Conservation (phyloP, 23 tunicate species). For the Corella eumyota region DNA sequence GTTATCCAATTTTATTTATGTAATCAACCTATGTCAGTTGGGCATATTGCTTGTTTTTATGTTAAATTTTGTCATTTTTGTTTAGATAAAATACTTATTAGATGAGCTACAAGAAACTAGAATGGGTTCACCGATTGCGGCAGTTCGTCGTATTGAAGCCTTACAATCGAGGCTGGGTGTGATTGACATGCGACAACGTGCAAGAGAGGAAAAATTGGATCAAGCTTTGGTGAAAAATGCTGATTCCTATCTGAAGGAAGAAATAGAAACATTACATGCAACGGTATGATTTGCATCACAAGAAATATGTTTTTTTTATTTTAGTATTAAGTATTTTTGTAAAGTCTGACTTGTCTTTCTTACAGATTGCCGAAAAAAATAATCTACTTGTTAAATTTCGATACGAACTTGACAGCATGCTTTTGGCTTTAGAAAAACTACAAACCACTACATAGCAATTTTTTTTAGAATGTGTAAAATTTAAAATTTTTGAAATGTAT, state of each 20-base stretch:
- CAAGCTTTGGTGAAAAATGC: conserved; percentile 4
- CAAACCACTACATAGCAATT: too few relatives aligned
- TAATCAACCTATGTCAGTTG: too few relatives aligned
- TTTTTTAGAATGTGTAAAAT: too few relatives aligned
- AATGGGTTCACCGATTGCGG: conserved; percentile 15
- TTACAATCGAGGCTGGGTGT: conserved; percentile 19
- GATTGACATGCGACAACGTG: conserved; percentile 19
- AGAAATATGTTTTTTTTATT: too few relatives aligned
- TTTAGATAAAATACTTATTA: conserved; percentile 19
- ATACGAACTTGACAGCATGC: conserved; percentile 47
- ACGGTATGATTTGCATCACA: too few relatives aligned
- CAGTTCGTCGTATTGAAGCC: conserved; percentile 13
- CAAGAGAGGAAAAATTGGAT: conserved; percentile 30
- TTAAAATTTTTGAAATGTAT: too few relatives aligned
- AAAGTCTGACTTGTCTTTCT: too few relatives aligned
- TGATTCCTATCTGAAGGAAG: background rate
- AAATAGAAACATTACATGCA: too few relatives aligned
- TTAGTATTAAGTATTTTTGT: too few relatives aligned
- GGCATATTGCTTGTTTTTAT: too few relatives aligned
- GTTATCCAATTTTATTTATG: too few relatives aligned
- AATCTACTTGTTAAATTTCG: conserved; percentile 47
- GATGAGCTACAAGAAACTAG: conserved; percentile 39
- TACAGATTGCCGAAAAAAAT: conserved; percentile 37
- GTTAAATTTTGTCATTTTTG: background rate
- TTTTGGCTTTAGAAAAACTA: conserved; percentile 24